Evolutionary conservation across 2,888 invertebrate genomes (phyloP).

Genomic region (Lasioglossum zephyrum): DNA sequence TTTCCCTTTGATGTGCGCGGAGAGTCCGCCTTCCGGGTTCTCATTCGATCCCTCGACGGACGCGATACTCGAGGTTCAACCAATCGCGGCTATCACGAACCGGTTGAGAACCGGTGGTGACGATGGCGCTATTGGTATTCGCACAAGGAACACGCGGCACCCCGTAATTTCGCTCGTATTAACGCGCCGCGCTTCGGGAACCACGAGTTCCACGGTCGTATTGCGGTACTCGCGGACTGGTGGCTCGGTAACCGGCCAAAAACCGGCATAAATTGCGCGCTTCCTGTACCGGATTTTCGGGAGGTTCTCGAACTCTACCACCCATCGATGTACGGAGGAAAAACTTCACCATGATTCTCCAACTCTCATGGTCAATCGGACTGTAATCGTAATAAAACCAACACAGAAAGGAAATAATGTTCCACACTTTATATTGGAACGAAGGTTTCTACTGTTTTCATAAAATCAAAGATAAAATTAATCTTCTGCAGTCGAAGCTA

Average conservation of each 20-base stretch:
- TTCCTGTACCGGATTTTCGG: constrained; percentile 47
- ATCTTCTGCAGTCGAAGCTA: too few species aligned
- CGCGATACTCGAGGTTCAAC: background rate
- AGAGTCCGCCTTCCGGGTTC: constrained; percentile 70
- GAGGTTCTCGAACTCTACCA: constrained; percentile 36
- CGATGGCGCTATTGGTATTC: constrained; percentile 44
- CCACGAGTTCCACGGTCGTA: constrained; percentile 46
- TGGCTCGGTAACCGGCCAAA: constrained; percentile 28
- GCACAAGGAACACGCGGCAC: constrained; percentile 40
- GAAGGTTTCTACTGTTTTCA: too few species aligned
- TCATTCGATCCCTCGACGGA: constrained; percentile 45
- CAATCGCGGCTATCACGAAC: background rate
- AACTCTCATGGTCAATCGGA: too few species aligned
- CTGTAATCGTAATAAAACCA: too few species aligned
- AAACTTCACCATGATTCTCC: background rate
- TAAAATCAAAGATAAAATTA: too few species aligned
- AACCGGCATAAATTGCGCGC: constrained; percentile 40
- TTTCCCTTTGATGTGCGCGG: constrained; percentile 61
- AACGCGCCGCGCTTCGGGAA: constrained; percentile 47
- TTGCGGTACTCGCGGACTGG: constrained; percentile 38
- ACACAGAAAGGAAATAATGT: too few species aligned
- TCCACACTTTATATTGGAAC: too few species aligned
- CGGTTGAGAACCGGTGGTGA: constrained; percentile 56
- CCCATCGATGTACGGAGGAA: background rate
- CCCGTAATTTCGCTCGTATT: constrained; percentile 62